A percentile compares a stretch with the other conserved stretches of the same genome.
These are phyloP conservation scores for Drosophila prolongata DNA, from an alignment of 2,888 invertebrate species.

Conservation along the genomic window DNA sequence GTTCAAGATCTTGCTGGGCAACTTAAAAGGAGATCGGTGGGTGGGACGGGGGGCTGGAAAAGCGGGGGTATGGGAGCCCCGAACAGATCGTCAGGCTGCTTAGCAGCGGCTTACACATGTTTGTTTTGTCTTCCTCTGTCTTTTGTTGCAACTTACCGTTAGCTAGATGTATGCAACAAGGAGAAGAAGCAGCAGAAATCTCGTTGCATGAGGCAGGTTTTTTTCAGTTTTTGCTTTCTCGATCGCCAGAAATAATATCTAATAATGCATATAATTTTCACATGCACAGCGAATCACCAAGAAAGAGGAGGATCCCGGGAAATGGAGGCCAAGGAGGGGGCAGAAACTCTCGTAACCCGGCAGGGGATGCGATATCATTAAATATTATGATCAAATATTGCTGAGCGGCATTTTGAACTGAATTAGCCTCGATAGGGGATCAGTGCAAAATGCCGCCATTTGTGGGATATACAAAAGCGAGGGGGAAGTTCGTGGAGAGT, in stretches of 20 bases:
- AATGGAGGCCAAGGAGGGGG: not conserved
- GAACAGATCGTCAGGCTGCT: constrained; percentile 64
- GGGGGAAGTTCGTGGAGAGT: constrained; percentile 14
- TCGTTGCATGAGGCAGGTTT: constrained; percentile 40
- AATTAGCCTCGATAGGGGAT: constrained; percentile 40
- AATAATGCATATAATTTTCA: constrained; percentile 80
- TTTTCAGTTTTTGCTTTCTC: constrained; percentile 13
- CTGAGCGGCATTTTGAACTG: constrained; percentile 46
- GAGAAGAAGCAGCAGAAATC: constrained; percentile 13
- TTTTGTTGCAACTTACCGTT: constrained; percentile 63
- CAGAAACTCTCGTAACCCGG: constrained; percentile 31
- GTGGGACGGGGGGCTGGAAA: constrained; percentile 9
- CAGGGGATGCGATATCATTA: constrained; percentile 55
- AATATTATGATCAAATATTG: constrained; percentile 74
- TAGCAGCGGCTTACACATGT: constrained; percentile 78
- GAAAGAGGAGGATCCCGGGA: not conserved
- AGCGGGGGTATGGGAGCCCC: not conserved
- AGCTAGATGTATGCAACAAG: constrained; percentile 34
- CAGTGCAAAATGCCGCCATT: constrained; percentile 21
- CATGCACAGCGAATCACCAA: constrained; percentile 55
- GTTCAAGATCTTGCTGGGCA: constrained; percentile 77
- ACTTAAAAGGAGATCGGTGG: constrained; percentile 57
- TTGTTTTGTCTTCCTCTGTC: constrained; percentile 66
- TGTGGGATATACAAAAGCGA: constrained; percentile 3
- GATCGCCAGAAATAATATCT: constrained; percentile 70